Evolutionary conservation across 2,888 invertebrate genomes (phyloP).

Genomic region (Scotopteryx bipunctaria): DNA sequence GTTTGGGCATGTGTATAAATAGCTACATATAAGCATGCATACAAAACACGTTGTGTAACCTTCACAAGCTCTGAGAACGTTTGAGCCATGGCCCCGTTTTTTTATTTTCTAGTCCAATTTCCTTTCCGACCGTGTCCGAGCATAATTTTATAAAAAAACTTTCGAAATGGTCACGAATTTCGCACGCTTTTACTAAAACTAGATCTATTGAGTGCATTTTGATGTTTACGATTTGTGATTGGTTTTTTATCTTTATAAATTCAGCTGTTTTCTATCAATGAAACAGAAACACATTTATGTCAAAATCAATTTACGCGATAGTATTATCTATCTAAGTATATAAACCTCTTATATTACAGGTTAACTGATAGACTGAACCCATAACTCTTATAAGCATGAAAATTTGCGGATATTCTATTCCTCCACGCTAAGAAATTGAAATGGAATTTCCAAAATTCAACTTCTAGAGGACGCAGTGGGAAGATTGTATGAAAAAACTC

Average conservation of each 20-base stretch:
- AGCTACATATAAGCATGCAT: slow-evolving; percentile 40
- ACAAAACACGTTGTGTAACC: slow-evolving; percentile 53
- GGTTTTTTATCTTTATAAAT: slow-evolving; percentile 9
- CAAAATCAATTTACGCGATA: too few relatives aligned
- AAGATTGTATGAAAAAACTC: too few relatives aligned
- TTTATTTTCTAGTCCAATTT: slow-evolving; percentile 75
- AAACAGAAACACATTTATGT: background rate
- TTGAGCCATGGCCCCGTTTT: slow-evolving; percentile 67
- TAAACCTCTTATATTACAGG: too few relatives aligned
- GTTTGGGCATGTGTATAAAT: slow-evolving; percentile 41
- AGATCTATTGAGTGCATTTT: slow-evolving; percentile 23
- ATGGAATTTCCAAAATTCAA: too few relatives aligned
- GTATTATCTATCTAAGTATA: too few relatives aligned
- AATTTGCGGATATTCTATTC: too few relatives aligned
- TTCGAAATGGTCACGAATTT: slow-evolving; percentile 61
- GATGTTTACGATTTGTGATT: slow-evolving; percentile 21
- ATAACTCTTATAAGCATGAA: too few relatives aligned
- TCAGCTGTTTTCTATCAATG: slow-evolving; percentile 12
- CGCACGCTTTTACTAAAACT: slow-evolving; percentile 58
- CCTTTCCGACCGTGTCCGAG: slow-evolving; percentile 67
- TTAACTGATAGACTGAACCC: too few relatives aligned
- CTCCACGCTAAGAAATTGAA: too few relatives aligned
- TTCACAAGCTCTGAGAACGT: slow-evolving; percentile 56
- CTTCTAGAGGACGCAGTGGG: too few relatives aligned
- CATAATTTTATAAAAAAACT: slow-evolving; percentile 65